Conservation (phyloP, 2,797 vertebrate genomes). For the Galagoides demidoff region DNA sequence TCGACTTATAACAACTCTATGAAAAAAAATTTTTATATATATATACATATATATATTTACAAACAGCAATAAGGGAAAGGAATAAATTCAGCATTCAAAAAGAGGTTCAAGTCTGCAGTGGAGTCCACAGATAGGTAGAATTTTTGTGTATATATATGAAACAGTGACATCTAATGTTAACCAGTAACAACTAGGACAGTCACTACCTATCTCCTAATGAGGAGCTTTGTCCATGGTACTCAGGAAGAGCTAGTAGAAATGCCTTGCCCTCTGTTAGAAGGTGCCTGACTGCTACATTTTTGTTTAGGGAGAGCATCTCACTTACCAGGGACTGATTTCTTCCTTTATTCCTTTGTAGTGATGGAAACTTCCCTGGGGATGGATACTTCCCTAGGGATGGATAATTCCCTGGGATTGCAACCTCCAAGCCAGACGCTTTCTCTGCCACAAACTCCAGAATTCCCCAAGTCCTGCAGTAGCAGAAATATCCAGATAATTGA, state of each 20-base stretch:
- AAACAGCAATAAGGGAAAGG: not conserved
- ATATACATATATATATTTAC: not conserved
- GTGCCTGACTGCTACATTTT: no score
- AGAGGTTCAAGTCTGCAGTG: not conserved
- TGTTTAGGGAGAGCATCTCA: not conserved
- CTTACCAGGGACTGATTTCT: constrained; percentile 4
- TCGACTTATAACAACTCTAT: not conserved
- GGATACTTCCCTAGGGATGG: not conserved
- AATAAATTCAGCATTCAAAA: not conserved
- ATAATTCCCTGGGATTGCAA: not conserved
- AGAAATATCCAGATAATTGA: constrained; percentile 8
- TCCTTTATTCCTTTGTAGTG: constrained; percentile 53
- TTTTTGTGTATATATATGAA: not conserved
- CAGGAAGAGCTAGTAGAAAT: not conserved
- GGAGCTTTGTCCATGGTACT: not conserved
- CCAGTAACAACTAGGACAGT: not conserved
- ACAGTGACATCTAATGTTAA: not conserved
- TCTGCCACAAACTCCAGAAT: constrained; percentile 10
- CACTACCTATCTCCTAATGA: not conserved
- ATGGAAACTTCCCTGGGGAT: not conserved
- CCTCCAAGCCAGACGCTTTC: not conserved
- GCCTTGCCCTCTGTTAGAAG: not conserved
- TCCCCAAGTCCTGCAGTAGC: not conserved
- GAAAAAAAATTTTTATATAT: not conserved
- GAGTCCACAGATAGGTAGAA: not conserved